Evolutionary conservation across 2,888 invertebrate species (phyloP), one percentile per base, ranked within the genome.

Genomic region (Lypha dubia): DNA sequence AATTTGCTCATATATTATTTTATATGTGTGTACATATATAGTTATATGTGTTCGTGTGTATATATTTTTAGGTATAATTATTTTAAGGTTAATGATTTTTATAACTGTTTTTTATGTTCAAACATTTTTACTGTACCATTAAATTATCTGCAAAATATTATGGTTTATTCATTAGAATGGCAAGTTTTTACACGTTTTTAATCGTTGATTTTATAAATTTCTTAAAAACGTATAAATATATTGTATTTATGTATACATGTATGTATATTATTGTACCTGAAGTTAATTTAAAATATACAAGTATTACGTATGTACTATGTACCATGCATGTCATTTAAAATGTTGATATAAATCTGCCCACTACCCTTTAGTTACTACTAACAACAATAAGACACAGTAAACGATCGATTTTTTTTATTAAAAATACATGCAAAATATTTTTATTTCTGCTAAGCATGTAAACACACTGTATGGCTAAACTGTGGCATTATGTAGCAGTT

Each of bases 261-360:
- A 51, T 20, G 46, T 49, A 17, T 67, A 38, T 51, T 51, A 60
- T 20, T 41, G 6, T 83, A 83, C 77, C 73, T 73, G 82, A 73
- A 41, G 24, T 41, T 38, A 79, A 62, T 79, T 3, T 62, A 83
- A 70, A 68, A 5, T 24, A 15, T 15, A 15, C 9, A 8, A 24
- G 1, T 53, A 15, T 8, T 17, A 20, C 8, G 17, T 46, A 41
- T 41, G 24, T 44, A 28, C 28, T 28, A 28, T 5, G 5, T 28
- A 28, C 3, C 5, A 4, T 4, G 28, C 7, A 44, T 46, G 17
- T 46, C 65, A 49, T 62, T 68, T 62, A 62, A 62, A n/a, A 67
- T 49, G 63, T 71, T 28, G 3, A 11, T 63, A 56, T 73, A 46
- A 67, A 83, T 83, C 67, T 44, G 60, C 73, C 73, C 73, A 62